These are phyloP conservation scores for Reticulitermes lucifugus DNA, from an alignment of 2,888 invertebrate genomes.

Conservation along the genomic window DNA sequence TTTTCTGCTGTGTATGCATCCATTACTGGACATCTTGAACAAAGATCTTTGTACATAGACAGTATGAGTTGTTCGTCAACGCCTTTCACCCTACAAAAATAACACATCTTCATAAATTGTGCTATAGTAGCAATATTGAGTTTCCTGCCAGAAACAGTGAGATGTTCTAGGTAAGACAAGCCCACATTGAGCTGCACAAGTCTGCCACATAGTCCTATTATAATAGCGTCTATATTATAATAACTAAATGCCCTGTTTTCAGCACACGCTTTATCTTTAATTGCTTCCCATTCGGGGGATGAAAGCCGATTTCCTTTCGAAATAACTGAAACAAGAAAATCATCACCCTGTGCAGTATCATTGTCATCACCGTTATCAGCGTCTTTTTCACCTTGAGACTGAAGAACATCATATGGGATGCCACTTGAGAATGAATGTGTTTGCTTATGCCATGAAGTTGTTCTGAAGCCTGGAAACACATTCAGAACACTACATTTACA, in stretches of 20 bases:
- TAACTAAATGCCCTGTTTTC: slow-evolving; percentile 62
- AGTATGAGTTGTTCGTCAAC: slow-evolving; percentile 69
- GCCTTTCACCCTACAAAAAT: slow-evolving; percentile 60
- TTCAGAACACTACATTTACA: neutral
- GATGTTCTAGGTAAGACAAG: slow-evolving; percentile 69
- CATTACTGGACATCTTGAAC: slow-evolving; percentile 68
- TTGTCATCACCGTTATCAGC: neutral
- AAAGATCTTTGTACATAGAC: slow-evolving; percentile 65
- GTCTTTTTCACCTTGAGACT: neutral
- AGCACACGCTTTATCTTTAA: slow-evolving; percentile 64
- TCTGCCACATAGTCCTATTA: slow-evolving; percentile 68
- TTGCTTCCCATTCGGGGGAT: slow-evolving; percentile 60
- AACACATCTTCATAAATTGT: slow-evolving; percentile 70
- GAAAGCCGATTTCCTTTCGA: slow-evolving; percentile 32
- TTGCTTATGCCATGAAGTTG: neutral
- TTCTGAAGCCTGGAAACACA: neutral
- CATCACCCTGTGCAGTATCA: neutral
- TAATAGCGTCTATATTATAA: slow-evolving; percentile 71
- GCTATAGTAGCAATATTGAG: slow-evolving; percentile 71
- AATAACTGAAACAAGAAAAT: slow-evolving; percentile 13
- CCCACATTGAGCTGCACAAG: slow-evolving; percentile 66
- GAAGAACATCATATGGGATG: neutral
- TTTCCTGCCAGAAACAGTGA: slow-evolving; percentile 65
- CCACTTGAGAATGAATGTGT: neutral
- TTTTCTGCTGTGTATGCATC: slow-evolving; percentile 72